Base-by-base conservation (phyloP, 1,140 invertebrate genomes). In the Helicoverpa zea region DNA sequence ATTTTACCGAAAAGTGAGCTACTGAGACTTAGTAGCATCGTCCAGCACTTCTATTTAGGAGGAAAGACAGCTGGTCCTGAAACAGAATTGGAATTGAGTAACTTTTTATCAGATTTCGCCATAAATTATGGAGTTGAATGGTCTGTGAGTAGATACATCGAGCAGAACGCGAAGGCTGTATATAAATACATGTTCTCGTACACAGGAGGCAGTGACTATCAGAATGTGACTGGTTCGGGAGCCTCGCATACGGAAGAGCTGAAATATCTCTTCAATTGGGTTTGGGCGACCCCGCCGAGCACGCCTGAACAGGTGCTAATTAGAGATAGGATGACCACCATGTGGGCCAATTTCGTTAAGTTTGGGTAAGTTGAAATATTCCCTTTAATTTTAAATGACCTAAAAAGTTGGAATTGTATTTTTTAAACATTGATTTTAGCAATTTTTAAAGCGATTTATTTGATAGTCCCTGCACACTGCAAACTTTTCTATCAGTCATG, bases 121-220 rank as follows among this genome's bases (percentile, higher is more conserved):
- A 5, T 83, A 2, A 87, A 84, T 18, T 56, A 81, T 58, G 75
- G 81, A 12, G 78, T 18, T 56, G 84, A 84, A 35, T 68, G 64
- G 51, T 80, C 84, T 10, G 80, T 84, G 0, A 74, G 56, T 12
- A 84, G 81, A 23, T 81, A 80, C 54, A 11, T 87, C 1, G 66
- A 82, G 1, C 76, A 80, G 35, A 75, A 56, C 0, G 61, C 61
- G 1, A 80, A 74, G 23, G 80, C 35, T 43, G 35, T 87, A 0
- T 87, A 76, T 51, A 85, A 87, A 56, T 87, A 85, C 70, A 0
- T 85, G 14, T 87, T 87, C 51, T 87, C 86, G 3, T 87, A 85
- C 58, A 66, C 56, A 68, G 81, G 81, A 23, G 81, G 66, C 0
- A 84, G 81, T 76, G 70, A 72, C 0, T 85, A 77, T 58, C 79